Evolutionary conservation across 2,888 invertebrate species (phyloP), one percentile per base, ranked within the genome.

Genomic region (Empis stercorea): DNA sequence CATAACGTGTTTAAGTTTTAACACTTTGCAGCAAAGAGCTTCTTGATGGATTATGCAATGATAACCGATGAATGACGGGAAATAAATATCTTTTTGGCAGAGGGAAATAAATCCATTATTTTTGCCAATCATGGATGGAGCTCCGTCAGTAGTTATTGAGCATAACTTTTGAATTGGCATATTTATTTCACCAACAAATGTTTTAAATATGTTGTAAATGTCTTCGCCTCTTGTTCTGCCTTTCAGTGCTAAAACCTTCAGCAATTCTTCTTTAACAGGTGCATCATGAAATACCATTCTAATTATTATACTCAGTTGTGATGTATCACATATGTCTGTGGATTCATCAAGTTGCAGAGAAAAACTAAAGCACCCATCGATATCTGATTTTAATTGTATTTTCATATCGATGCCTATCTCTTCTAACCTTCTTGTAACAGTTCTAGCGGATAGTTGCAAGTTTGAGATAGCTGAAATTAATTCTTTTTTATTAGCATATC

Each of bases 251-350:
- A 44, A 15, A n/a, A 44, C 30, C 15, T 13, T 44, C 13, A 30
- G 43, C 9, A 30, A 30, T 49, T 54, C 48, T 50, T 56, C 53
- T 49, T 51, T 52, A 39, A 44, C 20, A 2, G 36, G 14, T n/a
- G 27, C 10, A 30, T 43, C 43, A 30, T 27, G 15, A 32, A 43
- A 43, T 10, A 52, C 30, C 46, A 53, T 44, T 46, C 53, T 20
- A 30, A 52, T 48, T 49, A 52, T 52, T 52, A 55, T 41, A 44
- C 47, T 46, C 34, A 53, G 47, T 43, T 55, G 53, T 20, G 53
- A 54, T 48, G 50, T 54, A 49, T 56, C 53, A 30, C 48, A 48
- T 30, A 52, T 46, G 49, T 56, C 55, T n/a, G 55, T 56, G 20
- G 52, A 55, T 39, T 55, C 53, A 37, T 55, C 54, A 47, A 56